Percentiles rank a stretch among this genome's conserved stretches.
Evolutionary conservation across 2,113 vertebrate genomes (phyloP).

Genomic region (Struthio camelus): DNA sequence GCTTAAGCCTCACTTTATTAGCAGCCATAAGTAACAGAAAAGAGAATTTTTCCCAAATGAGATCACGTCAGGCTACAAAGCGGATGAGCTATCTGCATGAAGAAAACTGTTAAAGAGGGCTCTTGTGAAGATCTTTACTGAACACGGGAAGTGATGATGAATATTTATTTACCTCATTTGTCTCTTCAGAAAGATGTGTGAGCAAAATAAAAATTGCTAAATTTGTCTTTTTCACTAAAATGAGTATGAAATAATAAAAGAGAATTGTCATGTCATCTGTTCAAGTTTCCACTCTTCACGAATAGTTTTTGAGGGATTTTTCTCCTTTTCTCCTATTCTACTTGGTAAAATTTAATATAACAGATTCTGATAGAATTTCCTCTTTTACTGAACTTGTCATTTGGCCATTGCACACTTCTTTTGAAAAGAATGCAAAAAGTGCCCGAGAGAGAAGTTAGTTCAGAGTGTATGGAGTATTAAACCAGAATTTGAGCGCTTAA

Average conservation of each 20-base stretch:
- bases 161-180: neutral
- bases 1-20: neutral
- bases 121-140: neutral
- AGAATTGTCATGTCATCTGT: neutral
- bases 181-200: neutral
- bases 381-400: neutral
- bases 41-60: neutral
- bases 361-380: neutral
- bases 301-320: neutral
- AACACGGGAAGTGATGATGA: neutral
- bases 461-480: neutral
- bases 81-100: neutral
- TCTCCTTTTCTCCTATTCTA: neutral
- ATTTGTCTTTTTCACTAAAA: neutral
- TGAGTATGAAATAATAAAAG: neutral
- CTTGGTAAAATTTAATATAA: neutral
- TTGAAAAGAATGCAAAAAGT: neutral
- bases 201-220: neutral
- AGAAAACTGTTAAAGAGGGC: neutral
- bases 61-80: neutral
- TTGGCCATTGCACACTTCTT: neutral
- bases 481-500: neutral
- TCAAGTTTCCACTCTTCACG: neutral
- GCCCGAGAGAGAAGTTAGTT: neutral
- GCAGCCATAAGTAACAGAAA: neutral